Conservation (phyloP, 2,888 invertebrate genomes). For the Leptopterna dolabrata region DNA sequence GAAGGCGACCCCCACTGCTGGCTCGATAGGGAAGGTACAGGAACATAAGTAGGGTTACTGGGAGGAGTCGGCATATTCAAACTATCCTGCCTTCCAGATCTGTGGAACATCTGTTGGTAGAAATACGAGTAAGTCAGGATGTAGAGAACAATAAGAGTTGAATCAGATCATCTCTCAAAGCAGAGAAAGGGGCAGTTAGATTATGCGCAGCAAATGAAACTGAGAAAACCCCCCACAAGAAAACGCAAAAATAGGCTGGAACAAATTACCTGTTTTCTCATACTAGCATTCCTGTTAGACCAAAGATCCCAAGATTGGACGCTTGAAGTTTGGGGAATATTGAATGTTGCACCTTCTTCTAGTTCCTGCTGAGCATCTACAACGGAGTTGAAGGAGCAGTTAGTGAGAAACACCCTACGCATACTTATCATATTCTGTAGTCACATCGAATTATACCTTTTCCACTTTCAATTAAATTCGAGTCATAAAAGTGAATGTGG, state of each 20-base stretch:
- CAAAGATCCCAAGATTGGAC: conserved; percentile 11
- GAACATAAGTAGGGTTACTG: background rate
- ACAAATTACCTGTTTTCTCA: background rate
- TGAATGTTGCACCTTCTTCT: conserved; percentile 69
- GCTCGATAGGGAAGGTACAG: background rate
- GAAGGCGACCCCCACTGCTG: conserved; percentile 24
- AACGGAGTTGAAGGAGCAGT: conserved; percentile 56
- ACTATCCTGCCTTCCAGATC: conserved; percentile 31
- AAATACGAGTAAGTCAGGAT: background rate
- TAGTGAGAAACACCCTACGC: too few species aligned
- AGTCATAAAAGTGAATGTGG: too few species aligned
- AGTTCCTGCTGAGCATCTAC: conserved; percentile 78
- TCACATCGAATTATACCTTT: too few species aligned
- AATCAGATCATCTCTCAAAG: background rate
- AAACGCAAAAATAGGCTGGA: background rate
- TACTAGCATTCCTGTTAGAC: background rate
- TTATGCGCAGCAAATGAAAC: too few species aligned
- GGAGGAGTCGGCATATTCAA: background rate
- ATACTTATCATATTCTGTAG: too few species aligned
- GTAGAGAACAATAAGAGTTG: background rate
- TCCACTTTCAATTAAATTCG: too few species aligned
- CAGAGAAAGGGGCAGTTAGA: too few species aligned
- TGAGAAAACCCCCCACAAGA: too few species aligned
- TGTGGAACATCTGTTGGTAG: conserved; percentile 21
- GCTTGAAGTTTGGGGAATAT: background rate